Conservation (phyloP, 1,140 invertebrate species). For the Aphelenchoides fujianensis region DNA sequence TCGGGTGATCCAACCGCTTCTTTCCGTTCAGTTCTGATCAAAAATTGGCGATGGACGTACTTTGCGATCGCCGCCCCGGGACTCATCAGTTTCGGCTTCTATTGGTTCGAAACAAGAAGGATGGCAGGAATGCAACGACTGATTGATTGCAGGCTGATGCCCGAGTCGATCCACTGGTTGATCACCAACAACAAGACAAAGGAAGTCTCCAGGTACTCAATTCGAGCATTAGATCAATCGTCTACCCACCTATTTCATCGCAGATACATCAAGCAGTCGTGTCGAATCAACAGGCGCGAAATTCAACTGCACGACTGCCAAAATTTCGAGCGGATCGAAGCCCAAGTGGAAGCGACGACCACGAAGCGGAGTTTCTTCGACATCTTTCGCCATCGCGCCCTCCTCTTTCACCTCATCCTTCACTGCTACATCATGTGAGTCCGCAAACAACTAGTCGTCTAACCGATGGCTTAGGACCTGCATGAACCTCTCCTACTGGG, state of each 20-base stretch:
- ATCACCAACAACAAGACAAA: constrained; percentile 42
- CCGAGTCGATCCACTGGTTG: constrained; percentile 50
- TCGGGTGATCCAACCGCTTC: too few species aligned
- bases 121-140: too few species aligned
- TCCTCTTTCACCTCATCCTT: constrained; percentile 43
- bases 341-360: background rate
- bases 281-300: constrained; percentile 34
- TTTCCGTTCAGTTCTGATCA: too few species aligned
- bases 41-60: constrained; percentile 40
- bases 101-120: too few species aligned
- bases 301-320: constrained; percentile 36
- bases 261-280: constrained; percentile 20
- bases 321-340: constrained; percentile 5
- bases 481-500: constrained; percentile 50
- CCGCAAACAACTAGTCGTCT: background rate
- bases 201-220: constrained; percentile 30
- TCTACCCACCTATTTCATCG: constrained; percentile 17
- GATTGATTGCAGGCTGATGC: constrained; percentile 26
- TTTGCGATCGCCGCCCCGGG: constrained; percentile 34
- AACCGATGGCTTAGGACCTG: constrained; percentile 41
- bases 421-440: constrained; percentile 49
- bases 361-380: constrained; percentile 34
- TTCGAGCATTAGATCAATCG: too few species aligned
- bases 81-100: constrained; percentile 39
- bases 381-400: constrained; percentile 30